Conservation (phyloP, 2,113 vertebrate species). For the Leptobrachium ailaonicum region DNA sequence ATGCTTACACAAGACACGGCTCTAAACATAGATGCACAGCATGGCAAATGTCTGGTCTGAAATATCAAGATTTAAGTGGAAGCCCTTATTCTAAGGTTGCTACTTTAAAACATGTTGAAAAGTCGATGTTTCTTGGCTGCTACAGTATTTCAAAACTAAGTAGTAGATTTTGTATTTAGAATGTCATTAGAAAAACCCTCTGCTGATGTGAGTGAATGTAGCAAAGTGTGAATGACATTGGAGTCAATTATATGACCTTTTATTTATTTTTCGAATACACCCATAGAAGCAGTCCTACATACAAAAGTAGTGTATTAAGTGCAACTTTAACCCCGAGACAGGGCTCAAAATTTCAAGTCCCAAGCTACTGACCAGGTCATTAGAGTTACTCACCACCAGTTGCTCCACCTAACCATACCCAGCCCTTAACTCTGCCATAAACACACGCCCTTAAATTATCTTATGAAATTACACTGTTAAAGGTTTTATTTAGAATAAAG, state of each 20-base stretch:
- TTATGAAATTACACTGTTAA: too few relatives aligned
- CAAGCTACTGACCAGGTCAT: too few relatives aligned
- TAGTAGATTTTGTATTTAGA: conserved; percentile 52
- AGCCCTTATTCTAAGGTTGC: conserved; percentile 70
- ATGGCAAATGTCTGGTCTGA: conserved; percentile 72
- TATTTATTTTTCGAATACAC: too few relatives aligned
- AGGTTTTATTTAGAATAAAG: too few relatives aligned
- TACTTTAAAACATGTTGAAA: conserved; percentile 56
- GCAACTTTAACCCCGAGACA: too few relatives aligned
- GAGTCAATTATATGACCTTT: not conserved
- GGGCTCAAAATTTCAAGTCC: too few relatives aligned
- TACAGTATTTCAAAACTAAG: not conserved
- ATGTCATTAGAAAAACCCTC: conserved; percentile 52
- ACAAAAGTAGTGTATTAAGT: too few relatives aligned
- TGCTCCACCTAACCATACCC: too few relatives aligned
- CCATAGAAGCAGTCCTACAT: too few relatives aligned
- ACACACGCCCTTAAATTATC: too few relatives aligned
- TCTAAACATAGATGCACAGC: conserved; percentile 78
- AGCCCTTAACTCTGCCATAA: too few relatives aligned
- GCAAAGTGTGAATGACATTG: not conserved
- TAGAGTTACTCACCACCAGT: too few relatives aligned
- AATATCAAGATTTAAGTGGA: conserved; percentile 72
- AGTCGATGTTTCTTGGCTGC: conserved; percentile 47
- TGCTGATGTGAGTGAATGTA: not conserved
- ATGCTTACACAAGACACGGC: conserved; percentile 76